Conservation (phyloP, 2,888 invertebrate genomes). For the Onthophagus sagittarius region DNA sequence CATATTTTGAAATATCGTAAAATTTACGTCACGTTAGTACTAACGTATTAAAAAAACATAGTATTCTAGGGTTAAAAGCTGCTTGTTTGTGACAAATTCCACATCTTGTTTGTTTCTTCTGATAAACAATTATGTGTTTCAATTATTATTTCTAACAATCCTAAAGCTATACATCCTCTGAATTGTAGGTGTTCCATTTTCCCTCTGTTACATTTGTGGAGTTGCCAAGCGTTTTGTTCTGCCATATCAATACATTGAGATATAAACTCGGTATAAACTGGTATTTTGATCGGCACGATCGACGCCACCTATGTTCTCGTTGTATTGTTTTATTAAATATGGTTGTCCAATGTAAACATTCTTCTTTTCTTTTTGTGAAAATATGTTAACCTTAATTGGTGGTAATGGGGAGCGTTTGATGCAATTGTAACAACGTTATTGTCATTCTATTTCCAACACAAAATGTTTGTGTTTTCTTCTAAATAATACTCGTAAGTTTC, state of each 20-base stretch:
- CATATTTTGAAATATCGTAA: too few relatives aligned
- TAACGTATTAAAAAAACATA: too few relatives aligned
- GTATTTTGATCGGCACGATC: too few relatives aligned
- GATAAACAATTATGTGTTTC: too few relatives aligned
- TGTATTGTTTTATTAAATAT: not conserved
- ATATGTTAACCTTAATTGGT: slow-evolving; percentile 19
- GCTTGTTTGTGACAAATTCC: too few relatives aligned
- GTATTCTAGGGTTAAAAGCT: too few relatives aligned
- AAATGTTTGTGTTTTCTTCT: slow-evolving; percentile 7
- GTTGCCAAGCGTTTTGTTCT: slow-evolving; percentile 4
- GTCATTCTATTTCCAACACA: slow-evolving; percentile 19
- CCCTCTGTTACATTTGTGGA: not conserved
- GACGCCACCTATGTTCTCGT: too few relatives aligned
- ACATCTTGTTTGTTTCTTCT: too few relatives aligned
- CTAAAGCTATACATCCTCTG: not conserved
- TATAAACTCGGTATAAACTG: not conserved
- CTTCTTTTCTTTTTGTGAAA: slow-evolving; percentile 17
- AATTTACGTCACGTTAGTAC: too few relatives aligned
- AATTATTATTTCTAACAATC: not conserved
- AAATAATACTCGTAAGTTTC: too few relatives aligned
- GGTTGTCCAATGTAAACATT: not conserved
- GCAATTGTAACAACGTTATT: slow-evolving; percentile 19
- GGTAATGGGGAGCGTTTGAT: slow-evolving; percentile 17
- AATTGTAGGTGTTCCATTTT: not conserved
- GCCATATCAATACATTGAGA: not conserved